Evolutionary conservation across 1,140 invertebrate species (phyloP), one percentile per base, ranked within the genome.

Genomic region (Drosophila subobscura): DNA sequence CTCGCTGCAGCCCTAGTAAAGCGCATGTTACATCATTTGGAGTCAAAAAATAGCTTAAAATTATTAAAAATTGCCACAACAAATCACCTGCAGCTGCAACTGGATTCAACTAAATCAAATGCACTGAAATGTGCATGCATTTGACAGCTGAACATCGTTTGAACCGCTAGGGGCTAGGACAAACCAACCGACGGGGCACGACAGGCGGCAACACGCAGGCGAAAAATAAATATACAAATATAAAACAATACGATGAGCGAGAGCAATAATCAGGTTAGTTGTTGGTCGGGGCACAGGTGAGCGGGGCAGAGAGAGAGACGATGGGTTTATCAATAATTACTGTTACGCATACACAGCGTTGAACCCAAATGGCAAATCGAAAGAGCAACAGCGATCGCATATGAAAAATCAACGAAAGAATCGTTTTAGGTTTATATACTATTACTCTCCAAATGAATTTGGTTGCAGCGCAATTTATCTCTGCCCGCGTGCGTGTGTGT

Each of bases 191-290:
- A 59, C 51, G 5, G 22, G 54, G 27, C 22, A 72, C 49, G 52
- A 33, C 22, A 71, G 4, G 46, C 54, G 51, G 7, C 45, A 56
- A 27, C 54, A 29, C 29, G 33, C 20, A 55, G 23, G 42, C 25
- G 40, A 51, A 49, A 51, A 56, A 46, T 51, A 65, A 73, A 74
- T 45, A 54, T n/a, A 73, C 29, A 52, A 67, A 67, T 68, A 60
- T 52, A 75, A 75, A 65, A 64, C 61, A 71, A 71, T 67, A 84
- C 66, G 68, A 88, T 88, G 83, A 88, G 75, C 83, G 83, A 89
- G 61, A 88, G 75, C 76, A 88, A 74, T 55, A 88, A 88, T 79
- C 83, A 88, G 83, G 83, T 88, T 88, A 65, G 61, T 65, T 65
- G 61, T 47, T 14, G 14, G 46, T n/a, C 45, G 42, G 47, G 37